phyloP scores from a whole-genome alignment of 2,888 invertebrate genomes.

The Hydroisotoma schaefferi region DNA sequence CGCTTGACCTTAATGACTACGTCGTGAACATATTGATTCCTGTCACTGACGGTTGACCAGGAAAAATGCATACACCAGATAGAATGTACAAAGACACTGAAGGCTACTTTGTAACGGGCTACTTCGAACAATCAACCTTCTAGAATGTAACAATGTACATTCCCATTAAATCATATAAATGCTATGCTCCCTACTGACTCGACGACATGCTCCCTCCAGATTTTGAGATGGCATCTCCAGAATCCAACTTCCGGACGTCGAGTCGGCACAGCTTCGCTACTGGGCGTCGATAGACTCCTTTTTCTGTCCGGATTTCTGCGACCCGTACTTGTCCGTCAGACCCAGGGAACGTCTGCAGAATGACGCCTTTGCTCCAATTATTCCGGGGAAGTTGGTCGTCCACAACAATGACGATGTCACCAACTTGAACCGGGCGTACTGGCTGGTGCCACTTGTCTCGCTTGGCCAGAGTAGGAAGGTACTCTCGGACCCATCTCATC shows the following conservation, averaged over 20 bases:
- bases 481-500: conserved; percentile 39
- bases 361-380: conserved; percentile 10
- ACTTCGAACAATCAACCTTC: too few species aligned
- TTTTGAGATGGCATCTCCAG: too few species aligned
- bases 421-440: conserved; percentile 12
- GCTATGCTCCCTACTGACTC: too few species aligned
- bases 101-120: too few species aligned
- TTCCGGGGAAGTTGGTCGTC: conserved; percentile 11
- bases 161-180: too few species aligned
- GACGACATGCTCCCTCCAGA: too few species aligned
- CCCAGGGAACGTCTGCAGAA: background rate
- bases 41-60: too few species aligned
- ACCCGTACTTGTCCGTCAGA: conserved; percentile 1
- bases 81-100: too few species aligned
- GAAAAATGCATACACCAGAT: too few species aligned
- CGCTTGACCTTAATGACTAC: too few species aligned
- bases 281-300: background rate
- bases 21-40: too few species aligned
- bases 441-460: conserved; percentile 31
- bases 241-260: background rate
- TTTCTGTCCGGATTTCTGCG: background rate
- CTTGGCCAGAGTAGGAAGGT: conserved; percentile 30
- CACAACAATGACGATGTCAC: conserved; percentile 20
- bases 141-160: too few species aligned
- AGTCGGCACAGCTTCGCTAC: background rate